Conservation (phyloP, 2,797 vertebrate species). For the Sciurus carolinensis region DNA sequence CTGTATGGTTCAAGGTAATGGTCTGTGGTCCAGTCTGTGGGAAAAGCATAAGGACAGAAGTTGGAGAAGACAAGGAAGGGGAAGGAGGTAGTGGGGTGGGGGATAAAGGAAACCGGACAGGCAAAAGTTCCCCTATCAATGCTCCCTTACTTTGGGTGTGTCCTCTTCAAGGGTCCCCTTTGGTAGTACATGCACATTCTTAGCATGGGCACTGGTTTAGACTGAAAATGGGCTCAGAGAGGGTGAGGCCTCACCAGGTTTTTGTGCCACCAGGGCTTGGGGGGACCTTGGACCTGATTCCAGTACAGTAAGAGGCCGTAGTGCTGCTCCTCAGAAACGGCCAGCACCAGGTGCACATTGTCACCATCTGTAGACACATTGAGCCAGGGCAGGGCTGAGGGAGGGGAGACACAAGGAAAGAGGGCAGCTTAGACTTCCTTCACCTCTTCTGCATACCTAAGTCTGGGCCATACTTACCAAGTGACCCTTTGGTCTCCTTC, state of each 20-base stretch:
- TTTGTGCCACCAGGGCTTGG: accelerated
- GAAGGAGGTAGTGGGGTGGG: background rate
- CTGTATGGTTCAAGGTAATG: slow-evolving; percentile 81
- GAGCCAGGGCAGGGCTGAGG: slow-evolving; percentile 84
- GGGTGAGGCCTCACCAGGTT: slow-evolving; percentile 81
- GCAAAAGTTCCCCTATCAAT: background rate
- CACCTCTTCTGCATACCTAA: background rate
- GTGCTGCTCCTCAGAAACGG: slow-evolving; percentile 68
- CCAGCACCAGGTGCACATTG: slow-evolving; percentile 80
- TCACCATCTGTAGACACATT: slow-evolving; percentile 74
- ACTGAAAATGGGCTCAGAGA: background rate
- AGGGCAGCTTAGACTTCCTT: background rate
- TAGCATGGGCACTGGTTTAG: background rate
- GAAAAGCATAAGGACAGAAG: slow-evolving; percentile 13
- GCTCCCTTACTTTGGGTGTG: background rate
- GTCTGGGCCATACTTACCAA: background rate
- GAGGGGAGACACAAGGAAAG: background rate
- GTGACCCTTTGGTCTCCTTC: slow-evolving; percentile 4
- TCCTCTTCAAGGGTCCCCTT: background rate
- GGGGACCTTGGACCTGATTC: slow-evolving; percentile 65
- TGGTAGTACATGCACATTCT: background rate
- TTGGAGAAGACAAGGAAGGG: slow-evolving; percentile 17
- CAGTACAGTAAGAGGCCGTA: slow-evolving; percentile 87
- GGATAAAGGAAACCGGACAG: background rate
- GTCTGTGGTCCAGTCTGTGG: slow-evolving; percentile 86